A percentile compares a stretch with the other conserved stretches of the same genome.
Conservation (phyloP, 2,888 invertebrate genomes). For the Ophonus ardosiacus region DNA sequence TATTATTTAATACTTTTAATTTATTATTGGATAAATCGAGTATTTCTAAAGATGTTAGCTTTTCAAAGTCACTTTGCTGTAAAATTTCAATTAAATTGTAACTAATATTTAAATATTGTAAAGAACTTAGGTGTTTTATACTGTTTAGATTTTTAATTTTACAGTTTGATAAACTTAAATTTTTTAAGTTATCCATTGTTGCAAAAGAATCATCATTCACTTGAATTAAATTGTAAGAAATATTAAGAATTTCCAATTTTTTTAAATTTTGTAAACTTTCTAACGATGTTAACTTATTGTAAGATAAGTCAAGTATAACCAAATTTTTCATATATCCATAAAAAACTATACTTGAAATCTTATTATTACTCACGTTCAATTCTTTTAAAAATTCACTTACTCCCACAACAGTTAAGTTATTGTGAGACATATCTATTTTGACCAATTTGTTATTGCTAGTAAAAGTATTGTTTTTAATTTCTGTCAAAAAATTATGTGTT, state of each 20-base stretch:
- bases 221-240: background rate
- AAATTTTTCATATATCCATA: background rate
- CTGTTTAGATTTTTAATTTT: background rate
- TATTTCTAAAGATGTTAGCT: background rate
- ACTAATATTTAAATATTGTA: background rate
- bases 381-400: background rate
- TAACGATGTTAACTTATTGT: background rate
- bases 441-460: background rate
- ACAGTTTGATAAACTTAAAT: background rate
- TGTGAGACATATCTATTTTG: background rate
- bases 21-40: slow-evolving; percentile 1
- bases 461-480: background rate
- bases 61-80: background rate
- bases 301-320: background rate
- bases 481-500: background rate
- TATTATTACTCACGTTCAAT: background rate
- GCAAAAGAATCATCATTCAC: background rate
- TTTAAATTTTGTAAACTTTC: background rate
- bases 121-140: background rate
- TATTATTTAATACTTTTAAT: background rate
- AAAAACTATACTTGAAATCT: background rate
- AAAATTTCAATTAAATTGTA: background rate
- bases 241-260: background rate
- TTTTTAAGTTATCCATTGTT: background rate
- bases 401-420: background rate